Evolutionary conservation across 2,888 invertebrate species (phyloP), one percentile per base, ranked within the genome.

Genomic region (Dendrolimus houi): DNA sequence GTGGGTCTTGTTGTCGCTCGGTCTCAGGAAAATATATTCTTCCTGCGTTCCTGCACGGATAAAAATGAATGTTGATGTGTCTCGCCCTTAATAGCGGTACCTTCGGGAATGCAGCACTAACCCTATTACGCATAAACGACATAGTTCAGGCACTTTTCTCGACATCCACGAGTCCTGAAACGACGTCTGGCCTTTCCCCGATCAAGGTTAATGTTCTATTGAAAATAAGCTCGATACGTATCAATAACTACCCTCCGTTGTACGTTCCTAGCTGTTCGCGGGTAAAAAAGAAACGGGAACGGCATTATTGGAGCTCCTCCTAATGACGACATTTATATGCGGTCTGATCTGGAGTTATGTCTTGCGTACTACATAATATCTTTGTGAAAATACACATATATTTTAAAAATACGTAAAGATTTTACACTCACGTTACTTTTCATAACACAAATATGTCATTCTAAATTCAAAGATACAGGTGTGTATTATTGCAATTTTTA

Each of bases 161-260:
- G 55, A 61, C 63, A 62, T 66, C 57, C 62, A 62, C 54, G 59
- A 59, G 59, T 57, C 59, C 58, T 61, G 41, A 54, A 64, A 62
- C 64, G 63, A 67, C 65, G 69, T 69, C 60, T 64, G 65, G 66
- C 72, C 73, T 69, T 66, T 65, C 66, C 71, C 68, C 69, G 70
- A 77, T 76, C 73, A 79, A 77, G 72, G 76, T 72, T 77, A 78
- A 78, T 69, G 67, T 69, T 58, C 58, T 64, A 62, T 60, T 58
- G 64, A 74, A 73, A 72, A 77, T 70, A 71, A 65, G 65, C 67
- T 72, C 62, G 67, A 64, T 68, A 67, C 61, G 65, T 61, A 62
- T 64, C 67, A 66, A 68, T 69, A 70, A 69, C 61, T 65, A 59
- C 60, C 62, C 58, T 62, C 56, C 47, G 56, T 63, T 64, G 55